These are phyloP conservation scores for Anhinga anhinga DNA, from an alignment of 2,113 vertebrate genomes.

Conservation along the genomic window DNA sequence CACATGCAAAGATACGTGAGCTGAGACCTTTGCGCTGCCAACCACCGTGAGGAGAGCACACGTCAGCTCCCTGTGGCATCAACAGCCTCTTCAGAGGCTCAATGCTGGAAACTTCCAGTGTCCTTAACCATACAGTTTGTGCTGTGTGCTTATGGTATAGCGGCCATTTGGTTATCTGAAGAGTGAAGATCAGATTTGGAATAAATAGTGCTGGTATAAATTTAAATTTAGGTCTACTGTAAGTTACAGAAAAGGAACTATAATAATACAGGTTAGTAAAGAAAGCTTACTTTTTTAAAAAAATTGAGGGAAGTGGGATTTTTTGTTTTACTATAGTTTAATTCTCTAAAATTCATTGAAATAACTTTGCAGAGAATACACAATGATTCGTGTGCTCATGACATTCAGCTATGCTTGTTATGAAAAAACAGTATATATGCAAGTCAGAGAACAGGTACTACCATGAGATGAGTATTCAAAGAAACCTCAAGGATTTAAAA, in stretches of 20 bases:
- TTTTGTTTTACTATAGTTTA: neutral
- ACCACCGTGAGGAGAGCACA: accelerated
- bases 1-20: accelerated
- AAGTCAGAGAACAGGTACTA: neutral
- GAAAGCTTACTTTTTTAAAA: neutral
- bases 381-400: neutral
- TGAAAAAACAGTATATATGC: neutral
- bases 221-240: neutral
- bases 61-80: neutral
- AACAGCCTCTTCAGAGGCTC: neutral
- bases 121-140: neutral
- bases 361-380: neutral
- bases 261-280: neutral
- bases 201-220: neutral
- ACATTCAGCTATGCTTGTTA: neutral
- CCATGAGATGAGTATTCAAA: neutral
- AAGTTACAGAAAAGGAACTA: neutral
- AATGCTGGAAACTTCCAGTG: accelerated
- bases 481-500: neutral
- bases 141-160: accelerated
- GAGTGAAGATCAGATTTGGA: neutral
- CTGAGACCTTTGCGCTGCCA: neutral
- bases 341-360: neutral
- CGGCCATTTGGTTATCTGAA: neutral
- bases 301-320: neutral